Percentiles rank a stretch among this genome's conserved stretches.
Conservation (phyloP, 2,888 invertebrate genomes). For the Auanema sp. region DNA sequence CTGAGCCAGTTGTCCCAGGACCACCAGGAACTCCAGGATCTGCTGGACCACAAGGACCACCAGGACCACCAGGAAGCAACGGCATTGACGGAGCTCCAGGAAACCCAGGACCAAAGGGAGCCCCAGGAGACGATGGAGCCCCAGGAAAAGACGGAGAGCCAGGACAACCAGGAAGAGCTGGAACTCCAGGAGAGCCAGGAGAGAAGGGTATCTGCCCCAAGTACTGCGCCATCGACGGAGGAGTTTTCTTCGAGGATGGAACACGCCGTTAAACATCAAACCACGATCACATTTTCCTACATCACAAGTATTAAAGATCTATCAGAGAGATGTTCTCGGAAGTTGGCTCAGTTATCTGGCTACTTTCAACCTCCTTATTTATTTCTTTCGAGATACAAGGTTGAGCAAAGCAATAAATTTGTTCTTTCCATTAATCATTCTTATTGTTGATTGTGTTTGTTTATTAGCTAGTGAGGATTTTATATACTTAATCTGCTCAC, state of each 20-base stretch:
- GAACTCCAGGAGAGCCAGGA: slow-evolving; percentile 44
- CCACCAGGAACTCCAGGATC: slow-evolving; percentile 43
- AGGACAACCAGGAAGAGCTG: slow-evolving; percentile 47
- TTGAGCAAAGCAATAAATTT: too few relatives aligned
- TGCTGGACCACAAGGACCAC: slow-evolving; percentile 48
- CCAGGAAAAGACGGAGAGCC: slow-evolving; percentile 46
- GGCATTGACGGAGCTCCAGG: slow-evolving; percentile 51
- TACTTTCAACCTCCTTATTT: too few relatives aligned
- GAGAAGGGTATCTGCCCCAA: slow-evolving; percentile 54
- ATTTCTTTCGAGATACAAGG: too few relatives aligned
- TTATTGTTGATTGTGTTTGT: too few relatives aligned
- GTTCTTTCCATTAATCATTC: too few relatives aligned
- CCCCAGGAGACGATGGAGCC: slow-evolving; percentile 46
- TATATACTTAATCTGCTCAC: background rate
- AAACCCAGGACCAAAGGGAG: slow-evolving; percentile 45
- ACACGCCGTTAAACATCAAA: slow-evolving; percentile 47
- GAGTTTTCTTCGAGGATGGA: slow-evolving; percentile 64
- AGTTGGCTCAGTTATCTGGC: too few relatives aligned
- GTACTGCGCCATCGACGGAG: slow-evolving; percentile 50
- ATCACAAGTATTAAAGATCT: too few relatives aligned
- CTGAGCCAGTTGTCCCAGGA: slow-evolving; percentile 49
- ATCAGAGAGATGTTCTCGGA: too few relatives aligned
- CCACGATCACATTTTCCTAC: too few relatives aligned
- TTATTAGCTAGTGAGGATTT: background rate
- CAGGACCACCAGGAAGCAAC: slow-evolving; percentile 45